phyloP scores from a whole-genome alignment of 2,113 vertebrate genomes.

The Gobio gobio region DNA sequence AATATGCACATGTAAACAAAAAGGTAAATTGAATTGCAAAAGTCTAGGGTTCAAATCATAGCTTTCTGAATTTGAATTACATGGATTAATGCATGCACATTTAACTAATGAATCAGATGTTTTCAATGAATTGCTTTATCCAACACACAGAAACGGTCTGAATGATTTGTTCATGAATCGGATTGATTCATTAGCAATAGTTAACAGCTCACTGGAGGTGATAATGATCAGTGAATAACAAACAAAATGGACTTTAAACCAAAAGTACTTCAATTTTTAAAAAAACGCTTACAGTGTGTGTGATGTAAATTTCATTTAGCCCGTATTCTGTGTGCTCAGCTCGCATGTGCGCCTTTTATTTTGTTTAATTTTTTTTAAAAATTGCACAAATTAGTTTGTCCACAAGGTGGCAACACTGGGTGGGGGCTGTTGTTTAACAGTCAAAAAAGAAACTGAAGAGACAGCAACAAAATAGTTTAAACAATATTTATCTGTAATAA shows the following conservation, averaged over 20 bases:
- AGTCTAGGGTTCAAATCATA: too few species aligned
- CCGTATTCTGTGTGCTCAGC: too few species aligned
- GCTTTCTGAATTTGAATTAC: too few species aligned
- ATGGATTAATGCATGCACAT: too few species aligned
- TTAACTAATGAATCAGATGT: too few species aligned
- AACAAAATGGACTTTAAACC: neutral
- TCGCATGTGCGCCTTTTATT: too few species aligned
- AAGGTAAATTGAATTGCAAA: too few species aligned
- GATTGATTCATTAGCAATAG: neutral
- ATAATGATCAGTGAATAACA: neutral
- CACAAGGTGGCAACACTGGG: neutral
- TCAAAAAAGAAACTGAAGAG: neutral
- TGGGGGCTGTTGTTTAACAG: neutral
- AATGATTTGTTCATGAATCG: neutral
- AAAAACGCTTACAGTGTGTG: too few species aligned
- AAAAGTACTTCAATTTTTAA: neutral
- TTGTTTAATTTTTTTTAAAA: too few species aligned
- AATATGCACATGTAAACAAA: too few species aligned
- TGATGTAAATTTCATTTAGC: too few species aligned
- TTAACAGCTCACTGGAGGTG: neutral
- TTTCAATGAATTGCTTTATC: neutral
- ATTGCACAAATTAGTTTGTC: neutral
- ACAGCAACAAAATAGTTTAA: neutral
- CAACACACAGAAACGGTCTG: neutral
- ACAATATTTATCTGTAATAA: too few species aligned